Evolutionary conservation across 1,140 invertebrate species (phyloP).

Genomic region (Metopolophium dirhodum): DNA sequence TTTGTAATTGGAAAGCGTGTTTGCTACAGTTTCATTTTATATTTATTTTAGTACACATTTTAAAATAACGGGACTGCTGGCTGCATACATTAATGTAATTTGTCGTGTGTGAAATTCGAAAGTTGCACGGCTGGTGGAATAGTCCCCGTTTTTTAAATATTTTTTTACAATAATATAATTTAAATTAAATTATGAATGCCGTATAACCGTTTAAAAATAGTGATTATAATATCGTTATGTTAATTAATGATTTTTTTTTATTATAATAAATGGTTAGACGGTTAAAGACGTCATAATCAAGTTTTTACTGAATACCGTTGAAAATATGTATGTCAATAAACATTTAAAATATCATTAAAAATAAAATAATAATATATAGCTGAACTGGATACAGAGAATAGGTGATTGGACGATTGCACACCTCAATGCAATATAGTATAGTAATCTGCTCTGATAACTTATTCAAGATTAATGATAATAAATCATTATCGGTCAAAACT

Average conservation of each 20-base stretch:
- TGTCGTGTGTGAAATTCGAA: not conserved
- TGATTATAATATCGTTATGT: not conserved
- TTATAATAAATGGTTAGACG: not conserved
- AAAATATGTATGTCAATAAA: not conserved
- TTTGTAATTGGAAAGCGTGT: not conserved
- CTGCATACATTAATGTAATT: not conserved
- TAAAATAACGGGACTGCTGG: not conserved
- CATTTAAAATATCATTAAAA: not conserved
- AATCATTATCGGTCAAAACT: not conserved
- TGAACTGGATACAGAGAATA: not conserved
- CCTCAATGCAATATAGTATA: not conserved
- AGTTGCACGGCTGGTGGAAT: not conserved
- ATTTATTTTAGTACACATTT: not conserved
- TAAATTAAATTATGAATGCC: not conserved
- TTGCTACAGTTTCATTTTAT: not conserved
- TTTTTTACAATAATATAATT: not conserved
- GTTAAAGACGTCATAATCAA: not conserved
- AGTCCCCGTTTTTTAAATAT: not conserved
- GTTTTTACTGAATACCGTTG: not conserved
- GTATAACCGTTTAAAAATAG: not conserved
- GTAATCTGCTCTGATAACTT: not conserved
- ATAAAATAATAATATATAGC: not conserved
- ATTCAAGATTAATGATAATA: not conserved
- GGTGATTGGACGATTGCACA: not conserved
- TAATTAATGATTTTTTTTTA: conserved; percentile 1